Percentiles rank a stretch among this genome's conserved stretches.
These are phyloP conservation scores for Columba guinea DNA, from an alignment of 2,797 vertebrate genomes.

Conservation along the genomic window DNA sequence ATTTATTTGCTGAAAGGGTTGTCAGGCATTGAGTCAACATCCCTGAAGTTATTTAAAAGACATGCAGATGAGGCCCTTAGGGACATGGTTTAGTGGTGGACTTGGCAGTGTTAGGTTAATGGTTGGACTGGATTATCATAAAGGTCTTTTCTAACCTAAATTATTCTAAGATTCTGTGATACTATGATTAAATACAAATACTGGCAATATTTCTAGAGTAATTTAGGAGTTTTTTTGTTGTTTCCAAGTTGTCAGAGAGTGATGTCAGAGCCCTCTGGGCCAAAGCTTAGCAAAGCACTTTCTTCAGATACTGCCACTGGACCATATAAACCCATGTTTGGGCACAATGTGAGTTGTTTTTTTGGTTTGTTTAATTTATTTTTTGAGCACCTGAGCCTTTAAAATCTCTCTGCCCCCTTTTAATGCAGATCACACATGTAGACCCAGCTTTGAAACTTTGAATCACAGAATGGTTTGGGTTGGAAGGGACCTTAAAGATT, in stretches of 20 bases:
- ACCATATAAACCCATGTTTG: neutral
- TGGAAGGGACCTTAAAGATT: too few relatives aligned
- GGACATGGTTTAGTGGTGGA: too few relatives aligned
- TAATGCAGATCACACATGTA: accelerated
- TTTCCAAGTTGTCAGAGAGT: neutral
- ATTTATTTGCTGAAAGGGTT: too few relatives aligned
- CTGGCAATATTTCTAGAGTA: neutral
- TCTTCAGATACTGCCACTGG: neutral
- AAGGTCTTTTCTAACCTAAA: too few relatives aligned
- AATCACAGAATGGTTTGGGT: too few relatives aligned
- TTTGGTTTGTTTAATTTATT: neutral
- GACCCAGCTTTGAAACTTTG: neutral
- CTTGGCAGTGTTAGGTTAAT: too few relatives aligned
- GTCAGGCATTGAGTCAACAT: too few relatives aligned
- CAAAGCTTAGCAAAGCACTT: neutral
- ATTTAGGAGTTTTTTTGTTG: neutral
- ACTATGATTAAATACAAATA: neutral
- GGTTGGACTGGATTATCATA: too few relatives aligned
- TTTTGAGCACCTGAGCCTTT: neutral
- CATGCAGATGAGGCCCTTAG: too few relatives aligned
- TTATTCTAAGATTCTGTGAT: too few relatives aligned
- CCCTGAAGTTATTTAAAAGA: too few relatives aligned
- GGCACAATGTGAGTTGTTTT: neutral
- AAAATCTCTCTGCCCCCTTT: neutral
- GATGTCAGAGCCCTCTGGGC: neutral